Conservation (phyloP, 2,888 invertebrate species). For the Pachliopta kotzebuea region DNA sequence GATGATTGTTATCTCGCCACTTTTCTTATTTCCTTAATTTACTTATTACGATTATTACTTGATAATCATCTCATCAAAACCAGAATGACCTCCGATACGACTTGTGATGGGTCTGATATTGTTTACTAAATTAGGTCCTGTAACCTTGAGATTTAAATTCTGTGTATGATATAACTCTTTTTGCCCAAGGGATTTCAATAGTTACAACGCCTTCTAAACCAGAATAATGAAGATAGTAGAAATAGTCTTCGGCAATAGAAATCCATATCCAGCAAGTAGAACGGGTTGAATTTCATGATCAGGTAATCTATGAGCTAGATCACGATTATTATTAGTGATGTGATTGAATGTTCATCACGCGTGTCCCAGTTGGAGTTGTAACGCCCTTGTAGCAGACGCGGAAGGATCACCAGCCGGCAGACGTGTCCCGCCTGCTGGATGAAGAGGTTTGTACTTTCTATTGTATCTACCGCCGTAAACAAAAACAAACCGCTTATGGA, state of each 20-base stretch:
- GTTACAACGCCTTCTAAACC: too few relatives aligned
- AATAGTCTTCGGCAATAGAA: background rate
- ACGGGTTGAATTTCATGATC: background rate
- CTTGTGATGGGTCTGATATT: too few relatives aligned
- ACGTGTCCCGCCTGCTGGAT: constrained; percentile 18
- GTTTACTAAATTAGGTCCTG: too few relatives aligned
- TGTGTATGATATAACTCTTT: too few relatives aligned
- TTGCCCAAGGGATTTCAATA: too few relatives aligned
- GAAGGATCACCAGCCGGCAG: constrained; percentile 15
- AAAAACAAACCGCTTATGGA: constrained; percentile 12
- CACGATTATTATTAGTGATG: background rate
- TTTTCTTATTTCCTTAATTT: too few relatives aligned
- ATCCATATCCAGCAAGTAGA: background rate
- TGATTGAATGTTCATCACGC: constrained; percentile 22
- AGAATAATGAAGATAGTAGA: too few relatives aligned
- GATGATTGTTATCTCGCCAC: too few relatives aligned
- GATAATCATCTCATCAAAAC: too few relatives aligned
- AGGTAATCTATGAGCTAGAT: background rate
- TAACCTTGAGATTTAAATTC: too few relatives aligned
- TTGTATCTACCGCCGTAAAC: constrained; percentile 15
- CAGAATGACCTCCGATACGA: too few relatives aligned
- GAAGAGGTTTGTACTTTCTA: constrained; percentile 18
- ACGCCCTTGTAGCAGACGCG: constrained; percentile 22
- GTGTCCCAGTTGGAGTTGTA: constrained; percentile 14
- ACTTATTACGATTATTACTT: too few relatives aligned